A percentile compares a stretch with the other conserved stretches of the same genome.
These are phyloP conservation scores for Aromia moschata DNA, from an alignment of 2,888 invertebrate genomes.

Conservation along the genomic window DNA sequence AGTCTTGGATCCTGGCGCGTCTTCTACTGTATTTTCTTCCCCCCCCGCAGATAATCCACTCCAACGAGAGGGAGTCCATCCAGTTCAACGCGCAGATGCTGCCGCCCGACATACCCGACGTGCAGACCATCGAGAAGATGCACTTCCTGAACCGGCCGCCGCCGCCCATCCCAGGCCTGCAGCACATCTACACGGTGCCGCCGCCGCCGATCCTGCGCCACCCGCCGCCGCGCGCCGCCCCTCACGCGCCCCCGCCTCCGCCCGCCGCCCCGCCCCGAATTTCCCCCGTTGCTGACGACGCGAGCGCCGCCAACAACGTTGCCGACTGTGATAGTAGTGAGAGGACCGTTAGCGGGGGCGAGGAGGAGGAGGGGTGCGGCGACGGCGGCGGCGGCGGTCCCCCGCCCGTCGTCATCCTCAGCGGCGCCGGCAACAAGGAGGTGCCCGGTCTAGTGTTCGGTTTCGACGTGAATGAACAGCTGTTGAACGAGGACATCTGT, in stretches of 20 bases:
- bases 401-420: constrained; percentile 79
- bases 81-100: constrained; percentile 52
- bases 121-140: constrained; percentile 66
- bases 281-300: background rate
- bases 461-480: constrained; percentile 79
- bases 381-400: constrained; percentile 73
- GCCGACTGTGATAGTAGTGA: constrained; percentile 48
- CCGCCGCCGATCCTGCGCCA: background rate
- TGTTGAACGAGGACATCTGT: constrained; percentile 66
- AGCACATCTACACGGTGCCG: background rate
- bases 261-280: constrained; percentile 5
- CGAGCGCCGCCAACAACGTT: constrained; percentile 29
- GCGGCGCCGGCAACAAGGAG: constrained; percentile 67
- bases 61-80: constrained; percentile 47
- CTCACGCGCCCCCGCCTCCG: constrained; percentile 8
- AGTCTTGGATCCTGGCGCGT: too few species aligned
- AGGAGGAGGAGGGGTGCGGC: constrained; percentile 70
- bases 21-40: background rate
- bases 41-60: constrained; percentile 46
- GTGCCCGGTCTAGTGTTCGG: constrained; percentile 80
- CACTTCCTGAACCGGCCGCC: constrained; percentile 60
- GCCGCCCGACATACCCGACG: constrained; percentile 62
- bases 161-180: constrained; percentile 14
- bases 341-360: constrained; percentile 36
- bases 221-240: background rate